Evolutionary conservation across 2,113 vertebrate species (phyloP), one percentile per base, ranked within the genome.

Genomic region (Epinephelus cyanopodus): DNA sequence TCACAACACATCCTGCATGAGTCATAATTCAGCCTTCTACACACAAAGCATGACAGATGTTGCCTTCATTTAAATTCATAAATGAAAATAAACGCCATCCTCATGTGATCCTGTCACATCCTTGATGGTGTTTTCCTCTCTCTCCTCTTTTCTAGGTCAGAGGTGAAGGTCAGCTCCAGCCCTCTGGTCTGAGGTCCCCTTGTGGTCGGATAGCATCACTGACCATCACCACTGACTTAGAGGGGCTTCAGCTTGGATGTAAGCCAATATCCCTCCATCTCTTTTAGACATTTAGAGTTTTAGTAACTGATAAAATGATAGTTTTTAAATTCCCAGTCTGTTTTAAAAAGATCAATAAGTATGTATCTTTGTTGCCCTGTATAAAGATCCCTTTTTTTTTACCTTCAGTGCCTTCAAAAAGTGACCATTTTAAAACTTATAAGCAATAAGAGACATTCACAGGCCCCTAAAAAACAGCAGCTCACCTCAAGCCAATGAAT

Each of bases 81-180:
- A 11, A 17, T 61, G 1, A 52, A 64, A 66, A 47, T 13, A 29
- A 45, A 42, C 63, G 6, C 9, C 14, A 39, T 23, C 54, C 8
- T 27, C 5, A 5, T 62, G 42, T 45, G 33, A 37, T 37, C 45
- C 45, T 47, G 10, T 47, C 45, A 47, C 8, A 48, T 45, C 42
- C 12, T 14, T 33, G 6, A 14, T 56, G 19, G 8, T 3, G 19
- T 52, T 52, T 18, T 5, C 11, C 0, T 2, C 33, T n/a, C 1
- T 39, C 45, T 39, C 2, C 23, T 58, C 8, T 0, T 7, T 27
- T 68, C 21, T 6, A 62, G 65, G 54, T 71, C 54, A 79, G 23
- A 54, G 33, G 48, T 76, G 19, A 76, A 21, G 21, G 13, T 67
- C 54, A 81, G 9, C 37, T 65, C 14, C 15, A 67, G 67, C 45